Conservation (phyloP, 2,888 invertebrate species). For the Chironomus riparius region DNA sequence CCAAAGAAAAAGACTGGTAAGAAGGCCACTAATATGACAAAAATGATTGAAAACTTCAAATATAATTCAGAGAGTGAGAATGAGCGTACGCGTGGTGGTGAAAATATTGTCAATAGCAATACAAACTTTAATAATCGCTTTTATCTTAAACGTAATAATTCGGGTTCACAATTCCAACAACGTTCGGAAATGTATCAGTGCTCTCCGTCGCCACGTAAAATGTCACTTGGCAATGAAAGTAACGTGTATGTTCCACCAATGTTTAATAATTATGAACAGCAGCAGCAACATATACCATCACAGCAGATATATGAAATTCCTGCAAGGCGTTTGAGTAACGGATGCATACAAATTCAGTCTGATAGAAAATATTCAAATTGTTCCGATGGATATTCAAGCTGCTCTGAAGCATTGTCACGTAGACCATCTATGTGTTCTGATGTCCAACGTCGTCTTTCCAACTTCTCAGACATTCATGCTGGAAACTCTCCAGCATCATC, state of each 20-base stretch:
- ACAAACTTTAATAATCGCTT: conserved; percentile 28
- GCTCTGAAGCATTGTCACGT: conserved; percentile 36
- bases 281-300: neutral
- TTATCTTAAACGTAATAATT: conserved; percentile 42
- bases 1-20: conserved; percentile 63
- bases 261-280: neutral
- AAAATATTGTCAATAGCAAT: conserved; percentile 31
- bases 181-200: conserved; percentile 30
- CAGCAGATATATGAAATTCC: conserved; percentile 52
- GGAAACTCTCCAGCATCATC: neutral
- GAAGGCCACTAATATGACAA: conserved; percentile 52
- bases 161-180: conserved; percentile 30
- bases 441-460: conserved; percentile 34
- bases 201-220: conserved; percentile 16
- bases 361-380: conserved; percentile 39
- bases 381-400: conserved; percentile 38
- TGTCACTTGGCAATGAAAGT: conserved; percentile 28
- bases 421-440: conserved; percentile 40
- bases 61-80: conserved; percentile 42
- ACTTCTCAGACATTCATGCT: conserved; percentile 30
- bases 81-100: conserved; percentile 41
- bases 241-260: conserved; percentile 23
- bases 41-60: conserved; percentile 54
- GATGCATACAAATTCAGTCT: conserved; percentile 48
- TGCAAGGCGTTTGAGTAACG: conserved; percentile 57